Base-by-base conservation (phyloP, 2,888 invertebrate species). In the Apomyelois bistriatella region DNA sequence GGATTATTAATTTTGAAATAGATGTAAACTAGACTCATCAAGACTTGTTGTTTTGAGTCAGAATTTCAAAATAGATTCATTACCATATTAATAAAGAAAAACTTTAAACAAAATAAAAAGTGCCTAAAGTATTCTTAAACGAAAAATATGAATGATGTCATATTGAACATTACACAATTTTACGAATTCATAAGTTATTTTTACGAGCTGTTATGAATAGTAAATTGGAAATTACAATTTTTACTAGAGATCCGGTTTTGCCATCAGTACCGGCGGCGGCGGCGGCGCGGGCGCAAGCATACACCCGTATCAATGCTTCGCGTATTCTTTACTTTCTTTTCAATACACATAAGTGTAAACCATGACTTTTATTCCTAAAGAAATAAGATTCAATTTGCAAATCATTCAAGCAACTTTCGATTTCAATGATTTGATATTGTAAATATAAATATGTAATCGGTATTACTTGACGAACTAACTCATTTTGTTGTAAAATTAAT, bases 181-280 rank as follows among this genome's bases (percentile, higher is more conserved):
- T 47, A 32, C 32, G 15, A 32, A 43, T 43, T 43, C 28, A 13
- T 15, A 9, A 4, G n/a, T 3, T 10, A 46, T 16, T 46, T 12
- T 46, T 32, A 46, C 41, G 17, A 32, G 12, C 13, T 16, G 16
- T 16, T 48, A 54, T 49, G 36, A 52, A 53, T 43, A 50, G 51
- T 37, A 22, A 56, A 53, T 54, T 50, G 37, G 52, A 56, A 55
- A 61, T 57, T 59, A 47, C 52, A 49, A 54, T 55, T 55, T n/a
- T 59, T 58, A 57, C 59, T 55, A 61, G 7, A 63, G 48, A 69
- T 67, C 74, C 67, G 72, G 68, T 65, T 71, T 59, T 49, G 56
- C 58, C 51, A 17, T 30, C 55, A 57, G 46, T 53, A n/a, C 59
- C 55, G n/a, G 17, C 53, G n/a, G 16, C 41, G 48, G 48, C 42